phyloP scores from a whole-genome alignment of 1,140 invertebrate species.

The Brachionus plicatilis region DNA sequence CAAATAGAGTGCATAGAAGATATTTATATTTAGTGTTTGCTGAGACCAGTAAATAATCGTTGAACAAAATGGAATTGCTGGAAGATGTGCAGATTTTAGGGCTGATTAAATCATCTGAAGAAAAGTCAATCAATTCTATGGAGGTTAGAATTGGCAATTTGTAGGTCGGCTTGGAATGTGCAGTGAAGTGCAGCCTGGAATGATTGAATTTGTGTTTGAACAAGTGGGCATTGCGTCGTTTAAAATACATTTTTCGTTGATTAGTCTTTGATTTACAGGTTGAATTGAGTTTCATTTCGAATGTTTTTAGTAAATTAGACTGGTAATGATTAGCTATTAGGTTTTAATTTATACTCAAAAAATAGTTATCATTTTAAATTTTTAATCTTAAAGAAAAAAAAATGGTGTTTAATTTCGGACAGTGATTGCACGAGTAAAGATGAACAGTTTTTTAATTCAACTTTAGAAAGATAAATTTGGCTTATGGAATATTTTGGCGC shows the following conservation, averaged over 20 bases:
- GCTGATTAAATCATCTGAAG: neutral
- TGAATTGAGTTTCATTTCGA: neutral
- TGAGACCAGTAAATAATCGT: slow-evolving; percentile 29
- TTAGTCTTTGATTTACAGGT: neutral
- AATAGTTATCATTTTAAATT: neutral
- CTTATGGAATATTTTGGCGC: neutral
- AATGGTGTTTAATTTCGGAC: neutral
- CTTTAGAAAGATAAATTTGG: neutral
- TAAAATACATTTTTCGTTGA: slow-evolving; percentile 1
- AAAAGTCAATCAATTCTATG: neutral
- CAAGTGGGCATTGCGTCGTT: slow-evolving; percentile 2
- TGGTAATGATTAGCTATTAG: neutral
- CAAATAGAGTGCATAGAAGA: slow-evolving; percentile 4
- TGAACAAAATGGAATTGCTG: neutral
- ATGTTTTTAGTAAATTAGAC: neutral
- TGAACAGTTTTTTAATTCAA: neutral
- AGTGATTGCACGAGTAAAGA: neutral
- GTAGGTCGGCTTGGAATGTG: neutral
- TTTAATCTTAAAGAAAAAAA: neutral
- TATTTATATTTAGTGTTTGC: slow-evolving; percentile 23
- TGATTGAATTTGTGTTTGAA: neutral
- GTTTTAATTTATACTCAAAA: neutral
- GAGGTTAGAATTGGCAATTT: neutral
- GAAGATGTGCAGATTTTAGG: neutral
- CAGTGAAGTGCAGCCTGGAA: neutral